Conservation (phyloP, 2,797 vertebrate genomes). For the Lithobates pipiens region DNA sequence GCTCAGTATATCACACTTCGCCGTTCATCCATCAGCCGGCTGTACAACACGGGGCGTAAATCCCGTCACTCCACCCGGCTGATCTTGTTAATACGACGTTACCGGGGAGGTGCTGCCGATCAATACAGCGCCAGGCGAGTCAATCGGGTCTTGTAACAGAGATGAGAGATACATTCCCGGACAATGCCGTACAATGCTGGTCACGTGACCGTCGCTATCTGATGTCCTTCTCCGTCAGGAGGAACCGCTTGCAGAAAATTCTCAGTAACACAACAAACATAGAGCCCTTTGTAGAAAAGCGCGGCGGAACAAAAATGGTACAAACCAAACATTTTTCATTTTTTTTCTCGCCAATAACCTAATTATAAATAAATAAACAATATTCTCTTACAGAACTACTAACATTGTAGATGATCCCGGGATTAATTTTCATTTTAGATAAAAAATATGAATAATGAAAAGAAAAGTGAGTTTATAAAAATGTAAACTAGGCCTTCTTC, state of each 20-base stretch:
- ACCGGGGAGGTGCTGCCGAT: slow-evolving; percentile 49
- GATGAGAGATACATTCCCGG: slow-evolving; percentile 43
- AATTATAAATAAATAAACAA: no score
- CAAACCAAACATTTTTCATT: no score
- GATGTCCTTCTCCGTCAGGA: slow-evolving; percentile 45
- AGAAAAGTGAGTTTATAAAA: no score
- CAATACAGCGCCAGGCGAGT: slow-evolving; percentile 46
- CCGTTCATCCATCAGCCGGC: slow-evolving; percentile 30
- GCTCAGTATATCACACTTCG: slow-evolving; percentile 5
- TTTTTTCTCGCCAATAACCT: no score
- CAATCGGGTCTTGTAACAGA: slow-evolving; percentile 51
- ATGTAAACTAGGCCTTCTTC: no score
- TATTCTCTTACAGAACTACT: no score
- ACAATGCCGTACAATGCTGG: slow-evolving; percentile 30
- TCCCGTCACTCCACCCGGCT: slow-evolving; percentile 43
- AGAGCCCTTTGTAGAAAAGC: no score
- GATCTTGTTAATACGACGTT: slow-evolving; percentile 57
- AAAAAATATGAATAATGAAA: no score
- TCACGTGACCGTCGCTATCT: slow-evolving; percentile 30
- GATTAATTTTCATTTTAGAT: no score
- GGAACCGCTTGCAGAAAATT: background rate
- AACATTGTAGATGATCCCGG: no score
- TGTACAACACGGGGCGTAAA: slow-evolving; percentile 32
- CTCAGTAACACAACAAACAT: background rate
- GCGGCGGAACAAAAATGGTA: no score